Base-by-base conservation (phyloP, 2,113 vertebrate species). In the Heterotilapia buettikoferi region DNA sequence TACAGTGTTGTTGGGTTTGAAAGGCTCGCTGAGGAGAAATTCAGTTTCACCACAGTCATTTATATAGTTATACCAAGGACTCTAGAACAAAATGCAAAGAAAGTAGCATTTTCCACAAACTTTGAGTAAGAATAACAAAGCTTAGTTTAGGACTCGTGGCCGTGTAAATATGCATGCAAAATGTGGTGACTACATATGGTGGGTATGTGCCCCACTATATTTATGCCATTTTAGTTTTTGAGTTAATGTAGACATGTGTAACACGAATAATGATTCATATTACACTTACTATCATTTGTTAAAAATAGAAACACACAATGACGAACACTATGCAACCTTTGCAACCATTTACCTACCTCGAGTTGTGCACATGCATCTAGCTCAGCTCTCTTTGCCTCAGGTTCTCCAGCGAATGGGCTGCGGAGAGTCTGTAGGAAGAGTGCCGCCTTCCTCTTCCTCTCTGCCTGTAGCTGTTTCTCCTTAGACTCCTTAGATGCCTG, bases 401-500 rank as follows among this genome's bases (percentile, higher is more conserved):
- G 83, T 83, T 99, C 98, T 2, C 97, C 92, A n/a, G 92, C 5
- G 3, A 94, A 79, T 14, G 99, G 98, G 40, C 95, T 94, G 59
- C 97, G 98, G 59, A 99, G 94, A 36, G 97, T 98, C 86, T 99
- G 98, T 26, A 99, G 94, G 90, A 99, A 99, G 31, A 99, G 95
- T 0, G 98, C 98, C 0, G 99, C 99, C 90, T 99, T 99, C 94
- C 98, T 97, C 89, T 99, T 99, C 59, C 99, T 97, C 90, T 99
- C 98, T 0, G 98, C 98, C 92, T 99, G 98, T 3, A 99, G 97
- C 93, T 99, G 99, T 92, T 99, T 99, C 92, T 99, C 99, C 91
- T 99, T 99, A 1, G 98, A 99, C 91, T 99, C 99, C 94, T 99
- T 99, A 40, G 98, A 98, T 1, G 98, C 99, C 93, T 99, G 99